phyloP scores from a whole-genome alignment of 2,113 vertebrate species.

The Oreochromis spilurus region DNA sequence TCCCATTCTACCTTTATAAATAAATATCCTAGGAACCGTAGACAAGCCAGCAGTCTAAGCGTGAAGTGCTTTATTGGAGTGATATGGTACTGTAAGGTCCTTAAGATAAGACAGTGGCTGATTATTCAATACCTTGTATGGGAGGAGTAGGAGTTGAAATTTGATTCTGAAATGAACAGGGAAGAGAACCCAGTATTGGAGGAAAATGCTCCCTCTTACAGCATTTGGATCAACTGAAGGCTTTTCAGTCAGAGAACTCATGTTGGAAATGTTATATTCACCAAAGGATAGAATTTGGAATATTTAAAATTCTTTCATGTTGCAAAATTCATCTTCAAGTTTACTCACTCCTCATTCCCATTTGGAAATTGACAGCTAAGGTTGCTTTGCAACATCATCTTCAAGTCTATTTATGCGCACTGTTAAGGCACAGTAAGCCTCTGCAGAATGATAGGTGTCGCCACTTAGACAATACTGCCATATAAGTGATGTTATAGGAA shows the following conservation, averaged over 20 bases:
- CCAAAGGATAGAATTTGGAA: not conserved
- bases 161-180: not conserved
- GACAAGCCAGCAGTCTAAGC: not conserved
- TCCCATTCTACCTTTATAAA: not conserved
- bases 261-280: not conserved
- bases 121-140: not conserved
- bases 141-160: not conserved
- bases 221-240: not conserved
- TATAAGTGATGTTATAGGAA: not conserved
- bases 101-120: not conserved
- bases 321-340: not conserved
- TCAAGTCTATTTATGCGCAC: not conserved
- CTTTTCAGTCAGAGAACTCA: not conserved
- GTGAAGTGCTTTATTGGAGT: not conserved
- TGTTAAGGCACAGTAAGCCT: not conserved
- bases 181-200: not conserved
- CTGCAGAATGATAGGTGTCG: not conserved
- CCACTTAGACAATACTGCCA: not conserved
- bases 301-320: not conserved
- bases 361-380: not conserved
- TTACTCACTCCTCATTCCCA: not conserved
- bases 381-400: not conserved
- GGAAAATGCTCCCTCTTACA: not conserved
- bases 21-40: not conserved
- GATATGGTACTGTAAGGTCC: not conserved